Evolutionary conservation across 2,888 invertebrate genomes (phyloP).

Genomic region (Drosophila macrospina): DNA sequence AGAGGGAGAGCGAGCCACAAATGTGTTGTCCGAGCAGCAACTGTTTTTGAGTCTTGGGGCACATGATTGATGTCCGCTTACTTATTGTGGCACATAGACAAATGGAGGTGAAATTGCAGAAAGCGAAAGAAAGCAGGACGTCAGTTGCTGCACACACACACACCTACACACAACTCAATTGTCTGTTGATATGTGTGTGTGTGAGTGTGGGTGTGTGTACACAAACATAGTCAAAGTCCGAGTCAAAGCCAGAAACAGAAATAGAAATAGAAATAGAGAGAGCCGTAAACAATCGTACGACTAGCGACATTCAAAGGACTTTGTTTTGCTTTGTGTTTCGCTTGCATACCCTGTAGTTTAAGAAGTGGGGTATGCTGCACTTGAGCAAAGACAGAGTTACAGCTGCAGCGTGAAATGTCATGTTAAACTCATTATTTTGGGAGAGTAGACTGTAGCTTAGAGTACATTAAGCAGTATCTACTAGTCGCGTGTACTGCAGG

Average conservation of each 20-base stretch:
- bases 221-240: slow-evolving; percentile 3
- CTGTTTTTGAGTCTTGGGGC: slow-evolving; percentile 24
- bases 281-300: slow-evolving; percentile 28
- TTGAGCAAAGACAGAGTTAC: background rate
- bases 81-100: slow-evolving; percentile 48
- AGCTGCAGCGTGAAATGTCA: background rate
- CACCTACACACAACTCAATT: slow-evolving; percentile 21
- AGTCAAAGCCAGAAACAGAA: background rate
- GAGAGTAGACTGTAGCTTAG: too few species aligned
- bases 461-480: background rate
- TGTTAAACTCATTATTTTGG: too few species aligned
- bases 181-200: too few species aligned
- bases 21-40: slow-evolving; percentile 1
- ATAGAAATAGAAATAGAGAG: background rate
- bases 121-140: background rate
- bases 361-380: background rate
- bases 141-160: slow-evolving; percentile 16
- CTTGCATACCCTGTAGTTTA: slow-evolving; percentile 20
- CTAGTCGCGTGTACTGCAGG: background rate
- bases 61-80: slow-evolving; percentile 71
- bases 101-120: background rate
- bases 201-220: slow-evolving; percentile 15
- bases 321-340: slow-evolving; percentile 16
- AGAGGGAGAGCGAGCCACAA: background rate
- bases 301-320: slow-evolving; percentile 30